A percentile compares a stretch with the other conserved stretches of the same genome.
These are phyloP conservation scores for Sebastes diploproa DNA, from an alignment of 2,797 vertebrate species.

Conservation along the genomic window DNA sequence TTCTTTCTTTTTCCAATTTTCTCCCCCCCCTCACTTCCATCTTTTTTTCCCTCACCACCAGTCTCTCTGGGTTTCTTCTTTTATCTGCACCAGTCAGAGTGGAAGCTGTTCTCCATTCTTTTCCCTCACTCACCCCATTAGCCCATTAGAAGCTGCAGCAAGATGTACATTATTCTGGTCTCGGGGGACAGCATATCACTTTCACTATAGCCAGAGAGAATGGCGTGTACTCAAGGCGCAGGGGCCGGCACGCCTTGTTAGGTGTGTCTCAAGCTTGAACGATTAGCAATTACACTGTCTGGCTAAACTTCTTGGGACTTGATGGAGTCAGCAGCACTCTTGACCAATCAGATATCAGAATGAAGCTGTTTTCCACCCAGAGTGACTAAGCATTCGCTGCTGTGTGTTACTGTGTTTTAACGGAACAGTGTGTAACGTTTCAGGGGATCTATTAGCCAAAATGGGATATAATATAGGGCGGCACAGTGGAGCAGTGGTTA, in stretches of 20 bases:
- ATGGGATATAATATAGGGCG: neutral
- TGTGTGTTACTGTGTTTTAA: neutral
- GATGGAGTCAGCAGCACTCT: slow-evolving; percentile 66
- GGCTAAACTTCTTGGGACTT: slow-evolving; percentile 57
- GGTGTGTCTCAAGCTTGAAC: slow-evolving; percentile 74
- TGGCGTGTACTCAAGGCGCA: slow-evolving; percentile 45
- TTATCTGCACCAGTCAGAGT: slow-evolving; percentile 30
- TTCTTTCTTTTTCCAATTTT: neutral
- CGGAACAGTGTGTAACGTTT: too few species aligned
- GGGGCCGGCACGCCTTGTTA: slow-evolving; percentile 67
- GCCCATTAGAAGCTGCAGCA: slow-evolving; percentile 68
- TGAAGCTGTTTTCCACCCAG: slow-evolving; percentile 13
- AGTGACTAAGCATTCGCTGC: slow-evolving; percentile 29
- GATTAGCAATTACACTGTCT: slow-evolving; percentile 76
- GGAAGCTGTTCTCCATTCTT: slow-evolving; percentile 43
- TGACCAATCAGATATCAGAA: slow-evolving; percentile 48
- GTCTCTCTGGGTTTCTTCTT: slow-evolving; percentile 17
- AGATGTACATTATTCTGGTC: slow-evolving; percentile 71
- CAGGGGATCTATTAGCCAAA: too few species aligned
- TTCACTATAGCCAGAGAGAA: slow-evolving; percentile 62
- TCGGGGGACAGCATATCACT: slow-evolving; percentile 67
- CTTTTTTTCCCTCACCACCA: neutral
- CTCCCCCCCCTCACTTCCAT: neutral
- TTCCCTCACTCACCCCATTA: slow-evolving; percentile 65
- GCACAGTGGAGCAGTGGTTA: too few species aligned